Evolutionary conservation across 2,113 vertebrate species (phyloP).

Genomic region (Hiodon tergisus): DNA sequence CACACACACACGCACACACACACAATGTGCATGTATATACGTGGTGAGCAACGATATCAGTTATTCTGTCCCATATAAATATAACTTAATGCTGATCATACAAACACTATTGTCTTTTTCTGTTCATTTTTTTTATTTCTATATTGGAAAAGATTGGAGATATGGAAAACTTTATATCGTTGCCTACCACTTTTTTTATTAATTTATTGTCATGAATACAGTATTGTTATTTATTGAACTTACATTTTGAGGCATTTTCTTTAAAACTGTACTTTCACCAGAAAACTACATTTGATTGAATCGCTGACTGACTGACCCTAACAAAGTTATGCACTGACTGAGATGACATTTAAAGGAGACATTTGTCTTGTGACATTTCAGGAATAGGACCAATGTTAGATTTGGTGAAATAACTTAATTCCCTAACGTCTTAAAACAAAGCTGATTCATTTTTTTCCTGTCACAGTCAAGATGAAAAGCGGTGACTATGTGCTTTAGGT

Average conservation of each 20-base stretch:
- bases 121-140: too few species aligned
- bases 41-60: too few species aligned
- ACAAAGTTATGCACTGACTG: conserved; percentile 1
- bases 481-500: too few species aligned
- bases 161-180: too few species aligned
- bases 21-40: not conserved
- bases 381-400: not conserved
- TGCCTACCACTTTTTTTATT: too few species aligned
- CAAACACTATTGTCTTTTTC: too few species aligned
- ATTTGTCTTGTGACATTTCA: not conserved
- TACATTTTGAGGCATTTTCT: conserved; percentile 11
- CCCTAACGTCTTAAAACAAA: not conserved
- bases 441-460: too few species aligned
- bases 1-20: not conserved
- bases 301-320: conserved; percentile 6
- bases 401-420: not conserved
- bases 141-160: too few species aligned
- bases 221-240: not conserved
- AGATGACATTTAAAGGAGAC: not conserved
- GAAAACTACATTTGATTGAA: not conserved
- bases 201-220: conserved; percentile 11
- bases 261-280: conserved; percentile 1
- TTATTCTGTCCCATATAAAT: too few species aligned
- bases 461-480: too few species aligned
- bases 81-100: too few species aligned